phyloP scores from a whole-genome alignment of 2,797 vertebrate genomes.

The Taeniopygia guttata region DNA sequence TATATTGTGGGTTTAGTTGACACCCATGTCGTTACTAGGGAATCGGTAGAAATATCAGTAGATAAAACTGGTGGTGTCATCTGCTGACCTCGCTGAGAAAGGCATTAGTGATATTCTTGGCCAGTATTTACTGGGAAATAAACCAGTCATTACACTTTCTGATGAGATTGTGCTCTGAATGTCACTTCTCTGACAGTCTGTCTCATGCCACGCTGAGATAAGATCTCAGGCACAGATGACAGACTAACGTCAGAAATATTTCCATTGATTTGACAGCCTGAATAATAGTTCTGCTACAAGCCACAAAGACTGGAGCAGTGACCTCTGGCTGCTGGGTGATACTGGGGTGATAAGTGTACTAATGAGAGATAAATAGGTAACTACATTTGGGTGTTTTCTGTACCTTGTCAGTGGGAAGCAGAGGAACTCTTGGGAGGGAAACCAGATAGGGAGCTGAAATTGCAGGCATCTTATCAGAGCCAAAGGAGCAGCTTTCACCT shows the following conservation, averaged over 20 bases:
- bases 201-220: background rate
- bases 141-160: slow-evolving; percentile 29
- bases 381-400: background rate
- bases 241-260: slow-evolving; percentile 36
- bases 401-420: background rate
- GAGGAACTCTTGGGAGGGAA: background rate
- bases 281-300: slow-evolving; percentile 25
- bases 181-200: slow-evolving; percentile 40
- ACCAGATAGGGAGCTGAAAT: slow-evolving; percentile 44
- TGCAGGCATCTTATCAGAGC: slow-evolving; percentile 6
- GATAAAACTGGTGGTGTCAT: slow-evolving; percentile 9
- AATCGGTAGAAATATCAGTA: background rate
- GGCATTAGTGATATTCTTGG: background rate
- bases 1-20: background rate
- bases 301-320: background rate
- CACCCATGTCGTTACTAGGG: background rate
- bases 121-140: slow-evolving; percentile 30
- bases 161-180: slow-evolving; percentile 28
- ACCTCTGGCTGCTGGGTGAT: slow-evolving; percentile 14
- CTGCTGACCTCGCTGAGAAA: background rate
- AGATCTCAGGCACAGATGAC: slow-evolving; percentile 40
- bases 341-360: background rate
- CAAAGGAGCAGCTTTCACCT: background rate
- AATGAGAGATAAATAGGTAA: slow-evolving; percentile 34
- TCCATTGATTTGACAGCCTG: slow-evolving; percentile 18